Base-by-base conservation (phyloP, 2,888 invertebrate species). In the Leucoma salicis region DNA sequence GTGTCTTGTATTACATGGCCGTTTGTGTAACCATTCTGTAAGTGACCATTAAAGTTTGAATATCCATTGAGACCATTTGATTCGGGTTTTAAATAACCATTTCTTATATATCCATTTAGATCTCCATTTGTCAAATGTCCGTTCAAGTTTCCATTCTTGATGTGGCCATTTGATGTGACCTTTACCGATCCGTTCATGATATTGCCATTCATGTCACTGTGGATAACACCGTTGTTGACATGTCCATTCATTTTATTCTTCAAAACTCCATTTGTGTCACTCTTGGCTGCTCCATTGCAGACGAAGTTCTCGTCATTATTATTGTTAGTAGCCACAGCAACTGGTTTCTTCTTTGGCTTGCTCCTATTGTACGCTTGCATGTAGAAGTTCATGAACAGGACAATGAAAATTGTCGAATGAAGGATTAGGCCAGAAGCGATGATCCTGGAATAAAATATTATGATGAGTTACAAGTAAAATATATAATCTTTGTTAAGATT, bases 351-450 rank as follows among this genome's bases (percentile, higher is more conserved):
- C 31, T 63, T 70, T 7, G 66, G 59, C 25, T 46, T 59, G 13
- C 49, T 66, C 33, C 74, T 72, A 59, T 90, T 91, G 88, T 97
- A 97, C 14, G 95, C 94, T 74, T 94, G 94, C 57, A 94, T 91
- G 87, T 98, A 98, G 91, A 98, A 98, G 84, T 98, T 94, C 67
- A 94, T 94, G 91, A 98, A 98, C 43, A 98, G 92, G 11, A 92
- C 92, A 82, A 98, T 96, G 92, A 98, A 98, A 68, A 98, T 95
- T 24, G 93, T 90, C 4, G 96, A 94, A 75, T 96, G 96, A 7
- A 96, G 88, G 38, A 94, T 92, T 55, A 96, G 88, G 13, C 95
- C 92, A 1, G 92, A 90, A 1, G 95, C 95, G 45, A 96, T 93
- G 61, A 96, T 66, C 53, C 90, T 90, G 74, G 10, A 75, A 72